Conservation (phyloP, 1,140 invertebrate species). For the Cyrtorhinus lividipennis region DNA sequence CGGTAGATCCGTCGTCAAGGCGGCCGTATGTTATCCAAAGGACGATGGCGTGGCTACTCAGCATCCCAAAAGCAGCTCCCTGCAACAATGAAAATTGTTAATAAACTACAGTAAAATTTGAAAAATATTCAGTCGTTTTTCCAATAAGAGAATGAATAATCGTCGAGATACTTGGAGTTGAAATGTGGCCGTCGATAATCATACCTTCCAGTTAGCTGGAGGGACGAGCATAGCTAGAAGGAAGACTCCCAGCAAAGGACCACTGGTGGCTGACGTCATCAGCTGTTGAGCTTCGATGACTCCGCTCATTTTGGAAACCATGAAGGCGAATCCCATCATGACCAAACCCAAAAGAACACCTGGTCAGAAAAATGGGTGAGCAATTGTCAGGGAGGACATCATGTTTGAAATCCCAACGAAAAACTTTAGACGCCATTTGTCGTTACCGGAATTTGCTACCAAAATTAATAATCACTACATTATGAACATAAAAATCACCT, state of each 20-base stretch:
- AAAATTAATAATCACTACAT: too few species aligned
- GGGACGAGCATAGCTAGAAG: slow-evolving; percentile 55
- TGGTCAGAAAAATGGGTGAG: too few species aligned
- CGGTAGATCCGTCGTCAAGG: slow-evolving; percentile 34
- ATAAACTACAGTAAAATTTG: too few species aligned
- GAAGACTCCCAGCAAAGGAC: slow-evolving; percentile 53
- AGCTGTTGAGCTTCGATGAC: slow-evolving; percentile 63
- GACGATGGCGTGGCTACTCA: slow-evolving; percentile 44
- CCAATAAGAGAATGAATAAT: too few species aligned
- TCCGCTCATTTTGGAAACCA: slow-evolving; percentile 51
- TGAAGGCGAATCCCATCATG: slow-evolving; percentile 55
- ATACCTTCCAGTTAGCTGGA: slow-evolving; percentile 54
- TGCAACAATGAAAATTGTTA: slow-evolving; percentile 28
- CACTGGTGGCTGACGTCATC: slow-evolving; percentile 57
- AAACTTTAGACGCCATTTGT: too few species aligned
- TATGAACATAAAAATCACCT: too few species aligned
- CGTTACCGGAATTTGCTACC: too few species aligned
- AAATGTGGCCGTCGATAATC: too few species aligned
- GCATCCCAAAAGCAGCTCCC: slow-evolving; percentile 50
- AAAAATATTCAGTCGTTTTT: slow-evolving; percentile 11
- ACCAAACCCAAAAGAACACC: slow-evolving; percentile 50
- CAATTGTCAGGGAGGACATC: too few species aligned
- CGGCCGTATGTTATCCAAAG: slow-evolving; percentile 50
- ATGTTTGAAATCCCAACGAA: too few species aligned
- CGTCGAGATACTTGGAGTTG: too few species aligned